These are phyloP conservation scores for Arnoldichthys spilopterus DNA, from an alignment of 2,797 vertebrate species.

Conservation along the genomic window DNA sequence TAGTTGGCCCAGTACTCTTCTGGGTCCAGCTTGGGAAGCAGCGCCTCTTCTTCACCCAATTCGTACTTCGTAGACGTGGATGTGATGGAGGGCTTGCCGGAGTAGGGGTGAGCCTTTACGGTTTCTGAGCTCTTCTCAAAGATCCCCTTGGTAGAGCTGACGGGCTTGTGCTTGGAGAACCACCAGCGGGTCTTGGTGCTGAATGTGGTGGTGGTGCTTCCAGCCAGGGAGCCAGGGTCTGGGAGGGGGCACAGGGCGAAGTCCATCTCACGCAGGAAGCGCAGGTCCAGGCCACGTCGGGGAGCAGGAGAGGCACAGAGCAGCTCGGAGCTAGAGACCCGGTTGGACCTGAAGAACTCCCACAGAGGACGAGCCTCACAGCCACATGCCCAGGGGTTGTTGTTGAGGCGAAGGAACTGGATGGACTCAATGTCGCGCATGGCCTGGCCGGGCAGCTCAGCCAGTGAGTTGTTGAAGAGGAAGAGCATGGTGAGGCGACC, in stretches of 20 bases:
- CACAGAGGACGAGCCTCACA: slow-evolving; percentile 93
- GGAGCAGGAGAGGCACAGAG: slow-evolving; percentile 83
- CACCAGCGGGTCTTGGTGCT: slow-evolving; percentile 80
- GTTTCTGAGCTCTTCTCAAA: slow-evolving; percentile 76
- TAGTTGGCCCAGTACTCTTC: slow-evolving; percentile 91
- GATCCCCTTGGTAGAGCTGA: slow-evolving; percentile 72
- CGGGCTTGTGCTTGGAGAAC: slow-evolving; percentile 82
- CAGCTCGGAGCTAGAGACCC: slow-evolving; percentile 91
- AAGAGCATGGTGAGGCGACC: slow-evolving; percentile 94
- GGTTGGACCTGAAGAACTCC: slow-evolving; percentile 91
- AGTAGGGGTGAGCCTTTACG: slow-evolving; percentile 68
- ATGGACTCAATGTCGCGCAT: slow-evolving; percentile 91
- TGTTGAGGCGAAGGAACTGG: slow-evolving; percentile 96
- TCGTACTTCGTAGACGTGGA: slow-evolving; percentile 87
- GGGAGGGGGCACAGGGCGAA: slow-evolving; percentile 87
- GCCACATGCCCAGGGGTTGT: slow-evolving; percentile 95
- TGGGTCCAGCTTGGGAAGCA: slow-evolving; percentile 83
- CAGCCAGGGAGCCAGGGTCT: slow-evolving; percentile 79
- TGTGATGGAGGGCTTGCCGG: slow-evolving; percentile 77
- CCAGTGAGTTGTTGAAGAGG: slow-evolving; percentile 95
- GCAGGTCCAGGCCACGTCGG: slow-evolving; percentile 87
- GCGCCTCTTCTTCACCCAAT: slow-evolving; percentile 80
- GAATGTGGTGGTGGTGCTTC: slow-evolving; percentile 82
- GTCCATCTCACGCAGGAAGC: slow-evolving; percentile 86
- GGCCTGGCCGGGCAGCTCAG: slow-evolving; percentile 87